Evolutionary conservation across 1,140 invertebrate species (phyloP).

Genomic region (Bombus terrestris): DNA sequence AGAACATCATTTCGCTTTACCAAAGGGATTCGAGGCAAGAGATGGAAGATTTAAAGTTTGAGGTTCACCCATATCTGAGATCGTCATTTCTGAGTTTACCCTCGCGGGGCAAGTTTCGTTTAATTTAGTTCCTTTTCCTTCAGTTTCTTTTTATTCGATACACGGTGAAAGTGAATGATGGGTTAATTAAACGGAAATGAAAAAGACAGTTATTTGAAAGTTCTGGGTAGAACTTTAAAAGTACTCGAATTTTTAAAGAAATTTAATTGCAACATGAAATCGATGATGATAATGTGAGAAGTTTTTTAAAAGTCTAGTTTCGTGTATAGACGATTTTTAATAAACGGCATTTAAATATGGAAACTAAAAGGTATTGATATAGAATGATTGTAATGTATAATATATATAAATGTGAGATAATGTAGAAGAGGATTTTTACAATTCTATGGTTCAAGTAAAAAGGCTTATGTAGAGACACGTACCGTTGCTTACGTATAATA

Average conservation of each 20-base stretch:
- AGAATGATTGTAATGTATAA: not conserved
- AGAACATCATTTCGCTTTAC: not conserved
- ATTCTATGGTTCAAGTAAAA: too few species aligned
- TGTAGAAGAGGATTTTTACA: not conserved
- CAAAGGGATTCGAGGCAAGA: not conserved
- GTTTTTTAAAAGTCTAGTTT: not conserved
- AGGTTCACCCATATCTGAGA: not conserved
- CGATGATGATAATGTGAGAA: too few species aligned
- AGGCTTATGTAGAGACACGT: too few species aligned
- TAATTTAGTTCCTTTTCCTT: not conserved
- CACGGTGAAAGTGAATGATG: not conserved
- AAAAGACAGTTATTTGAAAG: not conserved
- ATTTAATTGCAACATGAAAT: not conserved
- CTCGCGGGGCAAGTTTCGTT: not conserved
- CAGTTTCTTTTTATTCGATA: not conserved
- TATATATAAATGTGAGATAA: not conserved
- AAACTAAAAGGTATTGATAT: not conserved
- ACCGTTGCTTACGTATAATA: not conserved
- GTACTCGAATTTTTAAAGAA: not conserved
- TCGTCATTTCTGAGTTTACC: not conserved
- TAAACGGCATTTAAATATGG: not conserved
- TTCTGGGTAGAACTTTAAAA: not conserved
- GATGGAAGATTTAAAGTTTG: not conserved
- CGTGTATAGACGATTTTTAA: not conserved
- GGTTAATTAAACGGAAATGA: not conserved